Conservation (phyloP, 2,888 invertebrate genomes). For the Allacma fusca region DNA sequence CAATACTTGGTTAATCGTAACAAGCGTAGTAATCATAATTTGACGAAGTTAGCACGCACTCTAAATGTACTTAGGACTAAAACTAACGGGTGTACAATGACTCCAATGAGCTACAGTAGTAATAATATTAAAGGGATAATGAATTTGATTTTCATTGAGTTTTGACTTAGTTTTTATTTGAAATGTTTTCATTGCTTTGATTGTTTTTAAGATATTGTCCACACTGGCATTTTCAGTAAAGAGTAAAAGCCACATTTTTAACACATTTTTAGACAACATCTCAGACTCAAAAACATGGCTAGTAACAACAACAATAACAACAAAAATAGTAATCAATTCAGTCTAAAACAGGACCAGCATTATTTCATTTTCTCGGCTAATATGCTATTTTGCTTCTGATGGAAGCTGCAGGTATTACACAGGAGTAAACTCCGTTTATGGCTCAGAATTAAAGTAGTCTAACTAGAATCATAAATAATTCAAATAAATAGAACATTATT, state of each 20-base stretch:
- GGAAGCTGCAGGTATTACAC: background rate
- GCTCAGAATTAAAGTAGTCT: conserved; percentile 7
- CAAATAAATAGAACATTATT: conserved; percentile 5
- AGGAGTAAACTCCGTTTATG: background rate
- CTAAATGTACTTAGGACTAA: background rate
- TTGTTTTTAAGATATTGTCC: conserved; percentile 9
- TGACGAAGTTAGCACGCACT: background rate
- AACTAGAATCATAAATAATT: background rate
- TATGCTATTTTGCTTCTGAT: conserved; percentile 7
- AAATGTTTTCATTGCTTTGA: conserved; percentile 14
- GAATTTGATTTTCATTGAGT: background rate
- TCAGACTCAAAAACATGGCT: conserved; percentile 17
- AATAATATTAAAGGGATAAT: background rate
- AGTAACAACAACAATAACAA: conserved; percentile 30
- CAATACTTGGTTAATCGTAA: background rate
- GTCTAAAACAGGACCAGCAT: conserved; percentile 44
- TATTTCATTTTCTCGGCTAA: conserved; percentile 9
- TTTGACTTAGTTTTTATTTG: background rate
- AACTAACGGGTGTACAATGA: background rate
- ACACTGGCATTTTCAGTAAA: conserved; percentile 21
- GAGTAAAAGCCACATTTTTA: background rate
- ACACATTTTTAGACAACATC: conserved; percentile 1
- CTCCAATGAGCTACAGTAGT: too few relatives aligned
- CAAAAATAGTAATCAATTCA: conserved; percentile 36
- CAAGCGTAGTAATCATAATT: background rate